Base-by-base conservation (phyloP, 2,888 invertebrate species). In the Ophion slaviceki region DNA sequence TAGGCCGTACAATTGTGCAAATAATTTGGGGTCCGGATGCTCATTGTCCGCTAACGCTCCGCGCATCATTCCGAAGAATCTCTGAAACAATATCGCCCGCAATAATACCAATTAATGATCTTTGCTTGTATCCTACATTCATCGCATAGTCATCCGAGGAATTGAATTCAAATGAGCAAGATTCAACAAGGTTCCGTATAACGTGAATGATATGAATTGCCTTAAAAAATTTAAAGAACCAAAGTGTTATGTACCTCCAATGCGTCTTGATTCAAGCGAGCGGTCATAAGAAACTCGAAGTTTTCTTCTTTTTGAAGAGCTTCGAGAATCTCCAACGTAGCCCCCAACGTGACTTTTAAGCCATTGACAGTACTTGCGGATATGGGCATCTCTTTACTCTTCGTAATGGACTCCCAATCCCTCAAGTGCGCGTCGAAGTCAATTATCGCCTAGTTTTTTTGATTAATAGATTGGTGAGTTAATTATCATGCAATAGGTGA, bases 221-320 rank as follows among this genome's bases (percentile, higher is more conserved):
- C 36, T 36, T 1, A 3, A 36, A 7, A 7, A 36, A 57, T 11
- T 8, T 10, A 10, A 57, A 36, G 36, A 36, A 66, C 5, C 7
- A 5, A 40, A 36, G 17, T 40, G 6, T 11, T 17, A 71, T 17
- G 28, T 64, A 64, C 64, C 62, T 76, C 74, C 20, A 74, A 24
- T 5, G 62, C 40, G 24, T 62, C 74, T 36, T 74, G 61, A 74
- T 74, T 74, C 20, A 24, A 62, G n/a, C 70, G 70, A 70, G 70
- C 70, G 6, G 70, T 70, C 70, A 47, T 70, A 28, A 70, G 53
- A 28, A 20, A 61, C 11, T 61, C 45, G 14, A 36, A 72, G n/a
- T 62, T 62, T 20, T n/a, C n/a, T 74, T 74, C 61, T 5, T 45
- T 20, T 8, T 74, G 20, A 20, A 74, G 45, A 32, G 74, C 20